phyloP scores from a whole-genome alignment of 2,113 vertebrate genomes.

The rabbit (Oryctolagus cuniculus) region mOryCun1.1 NC_091434.1:62404501-62405000 shows the following conservation, averaged over 20 bases:
- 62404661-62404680: conserved; percentile 85
- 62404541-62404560: conserved; percentile 38
- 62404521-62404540: not conserved
- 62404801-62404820: not conserved
- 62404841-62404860: not conserved
- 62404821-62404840: not conserved
- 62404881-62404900: not conserved
- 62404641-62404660: conserved; percentile 86
- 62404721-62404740: conserved; percentile 5
- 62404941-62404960: not conserved
- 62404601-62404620: conserved; percentile 82
- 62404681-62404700: conserved; percentile 84
- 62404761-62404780: not conserved
- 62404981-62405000: conserved; percentile 66
- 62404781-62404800: not conserved
- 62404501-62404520: not conserved
- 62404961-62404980: conserved; percentile 19
- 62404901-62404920: conserved; percentile 9
- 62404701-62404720: conserved; percentile 86
- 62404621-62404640: conserved; percentile 87
- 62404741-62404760: conserved; percentile 60
- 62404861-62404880: not conserved
- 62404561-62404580: not conserved
- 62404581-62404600: conserved; percentile 58
- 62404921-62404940: not conserved